phyloP scores from a whole-genome alignment of 2,888 invertebrate genomes.

The Aphidoletes aphidimyza region DNA sequence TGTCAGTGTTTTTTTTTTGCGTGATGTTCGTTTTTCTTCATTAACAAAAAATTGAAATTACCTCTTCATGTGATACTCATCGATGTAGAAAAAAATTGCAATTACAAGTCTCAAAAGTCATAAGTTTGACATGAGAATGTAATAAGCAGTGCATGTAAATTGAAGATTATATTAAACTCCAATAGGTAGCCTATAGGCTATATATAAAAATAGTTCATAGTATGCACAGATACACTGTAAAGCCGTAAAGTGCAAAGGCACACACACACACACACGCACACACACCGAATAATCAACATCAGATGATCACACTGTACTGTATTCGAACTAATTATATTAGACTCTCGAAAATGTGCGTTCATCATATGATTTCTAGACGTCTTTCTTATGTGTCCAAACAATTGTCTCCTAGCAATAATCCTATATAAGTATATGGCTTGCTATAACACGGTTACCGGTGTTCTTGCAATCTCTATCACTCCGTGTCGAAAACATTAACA shows the following conservation, averaged over 20 bases:
- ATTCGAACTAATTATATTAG: neutral
- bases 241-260: no score
- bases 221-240: no score
- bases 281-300: no score
- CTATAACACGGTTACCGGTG: no score
- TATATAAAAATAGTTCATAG: neutral
- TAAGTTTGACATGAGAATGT: neutral
- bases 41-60: neutral
- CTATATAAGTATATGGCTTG: no score
- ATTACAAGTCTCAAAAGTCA: constrained; percentile 10
- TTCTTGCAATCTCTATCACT: no score
- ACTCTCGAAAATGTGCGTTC: neutral
- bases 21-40: neutral
- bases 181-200: no score
- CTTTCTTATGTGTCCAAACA: neutral
- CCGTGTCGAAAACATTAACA: constrained; percentile 25
- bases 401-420: no score
- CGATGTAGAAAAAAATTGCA: neutral
- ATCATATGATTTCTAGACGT: neutral
- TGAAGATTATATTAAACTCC: neutral
- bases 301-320: neutral
- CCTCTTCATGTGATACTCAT: no score
- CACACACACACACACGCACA: no score
- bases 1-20: neutral
- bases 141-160: constrained; percentile 1